phyloP scores from a whole-genome alignment of 2,113 vertebrate species.

The Pseudopodoces humilis region DNA sequence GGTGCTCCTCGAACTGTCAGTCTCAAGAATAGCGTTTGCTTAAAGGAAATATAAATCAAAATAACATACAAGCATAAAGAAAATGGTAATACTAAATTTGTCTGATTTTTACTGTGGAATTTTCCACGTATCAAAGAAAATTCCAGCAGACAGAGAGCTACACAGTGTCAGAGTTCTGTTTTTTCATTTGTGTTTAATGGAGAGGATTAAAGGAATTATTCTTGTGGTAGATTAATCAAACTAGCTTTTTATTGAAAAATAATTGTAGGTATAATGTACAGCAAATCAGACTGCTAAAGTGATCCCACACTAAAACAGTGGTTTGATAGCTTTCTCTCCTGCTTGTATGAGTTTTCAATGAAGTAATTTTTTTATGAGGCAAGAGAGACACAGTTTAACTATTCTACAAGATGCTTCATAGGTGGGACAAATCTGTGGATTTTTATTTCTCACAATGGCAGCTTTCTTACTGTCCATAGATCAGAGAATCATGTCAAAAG shows the following conservation, averaged over 20 bases:
- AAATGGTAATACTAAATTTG: neutral
- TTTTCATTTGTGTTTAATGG: neutral
- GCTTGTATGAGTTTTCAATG: neutral
- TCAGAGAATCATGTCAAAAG: neutral
- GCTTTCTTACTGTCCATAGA: neutral
- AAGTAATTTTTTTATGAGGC: neutral
- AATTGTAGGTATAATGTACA: neutral
- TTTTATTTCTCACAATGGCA: neutral
- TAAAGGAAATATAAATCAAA: neutral
- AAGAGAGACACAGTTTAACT: neutral
- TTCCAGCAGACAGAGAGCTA: neutral
- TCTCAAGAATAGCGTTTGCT: neutral
- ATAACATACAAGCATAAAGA: neutral
- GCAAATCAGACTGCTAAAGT: slow-evolving; percentile 10
- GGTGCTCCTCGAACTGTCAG: neutral
- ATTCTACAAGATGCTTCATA: neutral
- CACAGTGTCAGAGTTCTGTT: neutral
- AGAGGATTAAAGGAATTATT: slow-evolving; percentile 19
- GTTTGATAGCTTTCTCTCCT: slow-evolving; percentile 1
- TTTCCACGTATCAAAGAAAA: neutral
- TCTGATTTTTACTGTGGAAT: neutral
- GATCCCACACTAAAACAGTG: neutral
- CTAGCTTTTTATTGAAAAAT: neutral
- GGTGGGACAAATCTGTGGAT: neutral
- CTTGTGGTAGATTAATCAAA: slow-evolving; percentile 13